A percentile compares a stretch with the other conserved stretches of the same genome.
Conservation (phyloP, 2,797 vertebrate genomes). For the Spatula versicolor region DNA sequence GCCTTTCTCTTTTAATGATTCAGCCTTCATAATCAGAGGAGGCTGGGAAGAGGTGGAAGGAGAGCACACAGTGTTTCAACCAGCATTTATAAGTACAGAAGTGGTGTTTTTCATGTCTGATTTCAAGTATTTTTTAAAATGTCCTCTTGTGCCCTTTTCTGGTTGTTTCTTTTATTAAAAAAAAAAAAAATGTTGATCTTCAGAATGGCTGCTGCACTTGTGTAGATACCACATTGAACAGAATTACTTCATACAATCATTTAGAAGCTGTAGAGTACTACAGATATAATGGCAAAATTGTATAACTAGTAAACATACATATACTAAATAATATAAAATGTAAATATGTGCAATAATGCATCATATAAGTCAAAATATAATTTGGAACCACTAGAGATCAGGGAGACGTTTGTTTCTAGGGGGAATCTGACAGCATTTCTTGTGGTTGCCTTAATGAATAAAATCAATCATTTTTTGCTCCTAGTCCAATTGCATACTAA, state of each 20-base stretch:
- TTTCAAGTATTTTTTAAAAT: slow-evolving; percentile 40
- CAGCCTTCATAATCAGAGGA: neutral
- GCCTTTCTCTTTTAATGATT: slow-evolving; percentile 52
- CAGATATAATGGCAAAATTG: neutral
- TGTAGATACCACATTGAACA: neutral
- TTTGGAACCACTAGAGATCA: neutral
- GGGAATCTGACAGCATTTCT: neutral
- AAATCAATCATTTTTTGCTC: slow-evolving; percentile 6
- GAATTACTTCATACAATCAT: neutral
- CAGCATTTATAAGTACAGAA: slow-evolving; percentile 6
- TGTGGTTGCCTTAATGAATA: neutral
- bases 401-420: neutral
- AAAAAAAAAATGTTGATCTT: neutral
- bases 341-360: neutral
- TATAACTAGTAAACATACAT: neutral
- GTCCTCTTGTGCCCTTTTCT: neutral
- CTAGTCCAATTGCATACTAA: neutral
- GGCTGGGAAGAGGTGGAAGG: neutral
- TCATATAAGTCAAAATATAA: neutral
- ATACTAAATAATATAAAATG: neutral
- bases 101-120: neutral
- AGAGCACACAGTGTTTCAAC: neutral
- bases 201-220: neutral
- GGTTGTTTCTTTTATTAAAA: slow-evolving; percentile 16
- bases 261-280: neutral